Evolutionary conservation across 2,888 invertebrate genomes (phyloP), one percentile per base, ranked within the genome.

Genomic region (Noctua pronuba): DNA sequence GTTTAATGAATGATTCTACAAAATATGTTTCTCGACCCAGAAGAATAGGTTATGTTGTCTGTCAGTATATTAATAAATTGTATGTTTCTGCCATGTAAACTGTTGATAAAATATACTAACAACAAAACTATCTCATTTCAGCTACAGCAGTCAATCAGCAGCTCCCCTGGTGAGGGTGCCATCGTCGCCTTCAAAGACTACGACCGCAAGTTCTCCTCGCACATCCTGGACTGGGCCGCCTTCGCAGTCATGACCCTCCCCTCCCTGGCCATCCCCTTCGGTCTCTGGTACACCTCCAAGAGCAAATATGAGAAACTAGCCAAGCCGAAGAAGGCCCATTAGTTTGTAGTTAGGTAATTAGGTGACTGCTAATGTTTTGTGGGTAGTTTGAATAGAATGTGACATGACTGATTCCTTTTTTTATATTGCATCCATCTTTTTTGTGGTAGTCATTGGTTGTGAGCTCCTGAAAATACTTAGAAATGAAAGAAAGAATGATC

Each of bases 241-340:
- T 99, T 99, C 93, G 99, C 99, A 55, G 98, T 99, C 76, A 99
- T 99, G 99, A 99, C 99, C 44, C 97, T 99, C 62, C 99, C 99
- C 10, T 99, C 99, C 5, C 97, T 99, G 67, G 98, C 98, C 65
- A 99, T 99, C 93, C 99, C 99, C 78, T 99, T 99, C 94, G 98
- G 98, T 55, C 97, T 99, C 83, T 99, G 99, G 99, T 99, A 98
- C 96, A 98, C 98, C 44, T 99, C 99, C 92, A 99, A 99, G 95
- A 98, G 98, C 94, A 99, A 99, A 97, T 99, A 99, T 92, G 99
- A 99, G 93, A 98, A 98, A 91, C 95, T 98, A 55, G 96, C 97
- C 74, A 98, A 98, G 94, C 97, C 97, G 73, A 98, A 98, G 95
- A 98, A 98, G 93, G 95, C 93, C 80, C 97, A 97, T 92, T 97